These are phyloP conservation scores for Phenganax stokvisi DNA, from an alignment of 92 coral and sea anemone genomes.

Conservation along the genomic window DNA sequence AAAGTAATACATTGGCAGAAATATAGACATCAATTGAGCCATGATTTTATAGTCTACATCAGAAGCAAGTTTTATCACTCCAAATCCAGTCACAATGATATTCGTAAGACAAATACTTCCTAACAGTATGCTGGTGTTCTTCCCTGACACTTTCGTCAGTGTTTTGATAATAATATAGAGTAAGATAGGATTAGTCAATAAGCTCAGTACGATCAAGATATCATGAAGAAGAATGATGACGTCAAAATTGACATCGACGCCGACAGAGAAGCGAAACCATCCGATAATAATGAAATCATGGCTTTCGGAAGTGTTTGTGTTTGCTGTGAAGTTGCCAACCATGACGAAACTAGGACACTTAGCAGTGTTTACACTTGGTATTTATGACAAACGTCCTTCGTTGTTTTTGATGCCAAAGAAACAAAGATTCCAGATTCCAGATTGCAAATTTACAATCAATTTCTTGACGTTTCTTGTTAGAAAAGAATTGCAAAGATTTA, in stretches of 20 bases:
- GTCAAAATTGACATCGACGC: slow-evolving; percentile 3
- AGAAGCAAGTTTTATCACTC: not conserved
- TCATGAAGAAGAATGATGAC: slow-evolving; percentile 11
- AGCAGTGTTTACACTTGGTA: too few relatives aligned
- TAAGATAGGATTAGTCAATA: slow-evolving; percentile 16
- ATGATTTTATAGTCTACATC: not conserved
- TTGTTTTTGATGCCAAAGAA: too few relatives aligned
- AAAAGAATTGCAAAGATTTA: too few relatives aligned
- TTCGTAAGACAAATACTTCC: slow-evolving; percentile 15
- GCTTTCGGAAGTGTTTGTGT: slow-evolving; percentile 13
- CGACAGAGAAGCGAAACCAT: slow-evolving; percentile 26
- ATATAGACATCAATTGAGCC: slow-evolving; percentile 6
- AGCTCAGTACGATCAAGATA: not conserved
- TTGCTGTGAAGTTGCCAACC: not conserved
- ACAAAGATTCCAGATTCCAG: too few relatives aligned
- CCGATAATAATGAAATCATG: not conserved
- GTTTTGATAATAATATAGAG: slow-evolving; percentile 20
- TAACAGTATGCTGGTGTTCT: not conserved
- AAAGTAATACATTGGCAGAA: slow-evolving; percentile 18
- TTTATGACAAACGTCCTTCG: too few relatives aligned
- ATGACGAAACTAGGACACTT: not conserved
- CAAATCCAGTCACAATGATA: slow-evolving; percentile 1
- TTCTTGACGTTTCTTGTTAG: too few relatives aligned
- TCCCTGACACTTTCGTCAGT: not conserved
- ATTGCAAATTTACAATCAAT: too few relatives aligned